Conservation (phyloP, 2,888 invertebrate species). For the Cerastoderma edule region DNA sequence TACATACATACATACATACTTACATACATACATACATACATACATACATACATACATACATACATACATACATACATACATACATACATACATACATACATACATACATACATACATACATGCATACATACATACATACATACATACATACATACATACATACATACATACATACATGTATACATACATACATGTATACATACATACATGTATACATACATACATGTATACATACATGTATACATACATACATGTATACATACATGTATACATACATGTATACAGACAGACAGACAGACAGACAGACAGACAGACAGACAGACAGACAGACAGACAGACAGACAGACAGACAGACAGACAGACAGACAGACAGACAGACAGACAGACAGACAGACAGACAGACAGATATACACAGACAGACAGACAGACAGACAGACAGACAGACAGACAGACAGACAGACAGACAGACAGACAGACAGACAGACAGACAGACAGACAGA, state of each 20-base stretch:
- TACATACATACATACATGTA: conserved; percentile 9
- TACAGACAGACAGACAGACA: too few relatives aligned
- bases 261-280: conserved; percentile 7
- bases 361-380: conserved; percentile 19
- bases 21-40: not conserved
- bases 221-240: not conserved
- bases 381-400: too few relatives aligned
- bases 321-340: conserved; percentile 19
- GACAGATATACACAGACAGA: too few relatives aligned
- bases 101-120: not conserved
- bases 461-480: conserved; percentile 19
- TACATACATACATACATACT: not conserved
- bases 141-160: not conserved
- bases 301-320: conserved; percentile 20
- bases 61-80: not conserved
- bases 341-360: conserved; percentile 15
- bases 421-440: conserved; percentile 19
- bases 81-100: not conserved
- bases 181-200: conserved; percentile 8
- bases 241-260: conserved; percentile 14
- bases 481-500: conserved; percentile 19
- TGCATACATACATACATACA: conserved; percentile 2
- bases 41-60: not conserved
- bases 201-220: conserved; percentile 11
- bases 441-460: conserved; percentile 19